Percentiles rank a stretch among this genome's conserved stretches.
Evolutionary conservation across 2,113 vertebrate species (phyloP).

Genomic region (Chinchilla lanigera): DNA sequence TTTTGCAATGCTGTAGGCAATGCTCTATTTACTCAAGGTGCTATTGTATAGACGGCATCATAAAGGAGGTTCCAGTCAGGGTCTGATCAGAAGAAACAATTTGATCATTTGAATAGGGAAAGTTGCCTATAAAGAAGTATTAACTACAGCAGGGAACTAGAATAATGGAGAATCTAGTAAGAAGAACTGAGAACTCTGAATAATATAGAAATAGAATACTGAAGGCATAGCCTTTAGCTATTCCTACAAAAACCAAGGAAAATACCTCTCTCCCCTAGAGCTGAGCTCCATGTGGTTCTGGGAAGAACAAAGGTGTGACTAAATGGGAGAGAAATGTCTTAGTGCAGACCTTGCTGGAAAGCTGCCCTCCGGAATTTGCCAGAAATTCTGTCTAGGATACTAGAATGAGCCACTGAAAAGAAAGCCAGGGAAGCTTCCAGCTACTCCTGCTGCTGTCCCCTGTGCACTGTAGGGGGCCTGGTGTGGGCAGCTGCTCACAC

Average conservation of each 20-base stretch:
- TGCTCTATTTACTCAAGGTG: background rate
- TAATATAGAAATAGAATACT: background rate
- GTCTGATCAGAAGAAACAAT: background rate
- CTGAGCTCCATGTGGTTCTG: no score
- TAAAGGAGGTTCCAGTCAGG: background rate
- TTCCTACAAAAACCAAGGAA: background rate
- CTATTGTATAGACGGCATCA: no score
- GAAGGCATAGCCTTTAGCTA: background rate
- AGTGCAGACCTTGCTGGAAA: background rate
- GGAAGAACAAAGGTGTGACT: background rate
- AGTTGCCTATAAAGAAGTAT: background rate
- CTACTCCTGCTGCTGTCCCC: background rate
- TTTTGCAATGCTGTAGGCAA: background rate
- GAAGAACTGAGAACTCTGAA: background rate
- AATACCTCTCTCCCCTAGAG: background rate
- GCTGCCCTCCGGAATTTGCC: background rate
- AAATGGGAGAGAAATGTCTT: background rate
- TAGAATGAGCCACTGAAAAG: background rate
- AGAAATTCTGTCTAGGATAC: background rate
- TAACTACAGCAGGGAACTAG: background rate
- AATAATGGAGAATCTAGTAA: background rate
- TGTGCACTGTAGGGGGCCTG: background rate
- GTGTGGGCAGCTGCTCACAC: accelerated
- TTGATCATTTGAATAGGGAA: background rate
- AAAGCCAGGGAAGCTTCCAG: background rate